Percentiles rank a stretch among this genome's conserved stretches.
Evolutionary conservation across 2,113 vertebrate species (phyloP).

Genomic region (Anhinga rufa): DNA sequence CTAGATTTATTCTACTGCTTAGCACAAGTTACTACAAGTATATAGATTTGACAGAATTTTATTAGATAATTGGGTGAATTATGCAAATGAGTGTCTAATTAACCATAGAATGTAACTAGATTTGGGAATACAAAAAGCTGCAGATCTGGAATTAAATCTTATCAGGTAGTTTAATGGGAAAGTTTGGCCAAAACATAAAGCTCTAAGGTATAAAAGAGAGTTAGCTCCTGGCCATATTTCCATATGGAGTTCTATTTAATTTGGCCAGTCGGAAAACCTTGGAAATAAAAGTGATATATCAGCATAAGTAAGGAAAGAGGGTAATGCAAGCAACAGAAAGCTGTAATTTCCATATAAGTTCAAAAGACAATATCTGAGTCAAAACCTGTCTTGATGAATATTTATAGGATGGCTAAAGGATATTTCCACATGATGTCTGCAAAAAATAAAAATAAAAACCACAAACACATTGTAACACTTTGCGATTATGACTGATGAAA

Average conservation of each 20-base stretch:
- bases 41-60: background rate
- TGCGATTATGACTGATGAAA: background rate
- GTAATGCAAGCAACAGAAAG: background rate
- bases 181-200: background rate
- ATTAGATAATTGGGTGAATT: slow-evolving; percentile 8
- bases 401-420: background rate
- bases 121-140: background rate
- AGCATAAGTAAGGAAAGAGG: background rate
- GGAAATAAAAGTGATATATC: background rate
- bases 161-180: background rate
- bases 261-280: background rate
- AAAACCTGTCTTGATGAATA: background rate
- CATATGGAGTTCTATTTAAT: background rate
- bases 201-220: background rate
- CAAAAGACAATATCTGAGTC: background rate
- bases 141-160: background rate
- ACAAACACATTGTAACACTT: background rate
- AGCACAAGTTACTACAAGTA: background rate
- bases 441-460: background rate
- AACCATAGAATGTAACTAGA: background rate
- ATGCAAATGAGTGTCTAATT: background rate
- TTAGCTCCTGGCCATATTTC: background rate
- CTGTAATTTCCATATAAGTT: background rate
- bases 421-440: background rate
- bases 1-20: background rate